Conservation (phyloP, 1,140 invertebrate genomes). For the Trypoxylus dichotomus region DNA sequence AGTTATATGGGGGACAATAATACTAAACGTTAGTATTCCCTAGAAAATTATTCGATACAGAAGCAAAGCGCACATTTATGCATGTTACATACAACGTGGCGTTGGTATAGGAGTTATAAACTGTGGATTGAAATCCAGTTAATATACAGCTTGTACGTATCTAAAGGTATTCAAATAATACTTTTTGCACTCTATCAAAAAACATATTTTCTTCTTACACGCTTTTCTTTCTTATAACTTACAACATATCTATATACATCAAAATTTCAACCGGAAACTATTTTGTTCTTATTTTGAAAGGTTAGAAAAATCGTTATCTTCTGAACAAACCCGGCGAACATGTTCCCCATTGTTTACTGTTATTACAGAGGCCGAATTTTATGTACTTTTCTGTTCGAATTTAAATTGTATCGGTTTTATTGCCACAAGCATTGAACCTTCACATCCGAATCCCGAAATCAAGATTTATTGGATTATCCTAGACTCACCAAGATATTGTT, state of each 20-base stretch:
- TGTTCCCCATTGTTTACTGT: conserved; percentile 13
- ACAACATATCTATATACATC: neutral
- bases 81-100: too few relatives aligned
- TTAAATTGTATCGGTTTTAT: conserved; percentile 24
- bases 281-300: neutral
- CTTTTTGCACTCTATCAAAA: too few relatives aligned
- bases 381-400: conserved; percentile 15
- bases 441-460: conserved; percentile 1
- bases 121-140: too few relatives aligned
- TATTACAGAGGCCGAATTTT: conserved; percentile 5
- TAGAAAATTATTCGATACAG: too few relatives aligned
- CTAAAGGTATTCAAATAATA: too few relatives aligned
- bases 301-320: conserved; percentile 14
- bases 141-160: too few relatives aligned
- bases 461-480: conserved; percentile 10
- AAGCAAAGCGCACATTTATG: too few relatives aligned
- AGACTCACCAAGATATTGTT: neutral
- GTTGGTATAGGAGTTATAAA: too few relatives aligned
- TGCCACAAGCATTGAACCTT: conserved; percentile 13
- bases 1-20: too few relatives aligned
- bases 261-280: neutral
- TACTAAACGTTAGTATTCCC: too few relatives aligned
- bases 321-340: neutral
- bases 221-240: neutral
- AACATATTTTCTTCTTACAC: neutral